Conservation (phyloP, 2,113 vertebrate species). For the Centropristis striata region DNA sequence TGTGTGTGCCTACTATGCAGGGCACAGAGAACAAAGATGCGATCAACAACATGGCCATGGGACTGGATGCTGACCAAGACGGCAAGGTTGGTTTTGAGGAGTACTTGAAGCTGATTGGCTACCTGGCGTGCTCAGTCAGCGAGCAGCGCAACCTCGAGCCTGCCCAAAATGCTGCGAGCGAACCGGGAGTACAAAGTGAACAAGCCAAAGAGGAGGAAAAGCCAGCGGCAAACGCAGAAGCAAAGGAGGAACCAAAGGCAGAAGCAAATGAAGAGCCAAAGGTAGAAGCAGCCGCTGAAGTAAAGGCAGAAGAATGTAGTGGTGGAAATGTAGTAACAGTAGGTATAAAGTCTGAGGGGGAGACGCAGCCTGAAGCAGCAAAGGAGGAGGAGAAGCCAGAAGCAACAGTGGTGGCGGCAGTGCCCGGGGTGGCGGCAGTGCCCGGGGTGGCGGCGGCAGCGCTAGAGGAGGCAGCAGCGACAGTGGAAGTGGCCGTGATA, state of each 20-base stretch:
- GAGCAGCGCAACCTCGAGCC: slow-evolving; percentile 61
- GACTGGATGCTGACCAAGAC: slow-evolving; percentile 80
- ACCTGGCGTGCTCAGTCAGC: slow-evolving; percentile 78
- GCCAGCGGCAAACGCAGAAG: slow-evolving; percentile 22
- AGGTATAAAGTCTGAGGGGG: slow-evolving; percentile 49
- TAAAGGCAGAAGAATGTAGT: slow-evolving; percentile 39
- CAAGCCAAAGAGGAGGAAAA: slow-evolving; percentile 47
- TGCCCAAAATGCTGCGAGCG: slow-evolving; percentile 39
- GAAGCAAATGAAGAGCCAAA: slow-evolving; percentile 38
- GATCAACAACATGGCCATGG: slow-evolving; percentile 78
- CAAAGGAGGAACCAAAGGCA: slow-evolving; percentile 37
- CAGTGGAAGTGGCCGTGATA: slow-evolving; percentile 1
- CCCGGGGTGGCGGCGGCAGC: no score
- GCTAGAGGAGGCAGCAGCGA: neutral
- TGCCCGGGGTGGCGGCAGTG: neutral
- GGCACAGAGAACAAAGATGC: slow-evolving; percentile 81
- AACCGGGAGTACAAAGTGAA: slow-evolving; percentile 34
- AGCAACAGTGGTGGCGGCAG: neutral
- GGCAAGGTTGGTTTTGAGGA: slow-evolving; percentile 85
- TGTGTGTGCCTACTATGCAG: slow-evolving; percentile 61
- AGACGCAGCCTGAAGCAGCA: slow-evolving; percentile 4
- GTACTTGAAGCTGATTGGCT: slow-evolving; percentile 85
- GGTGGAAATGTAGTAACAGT: slow-evolving; percentile 26
- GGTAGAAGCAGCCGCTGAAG: slow-evolving; percentile 18
- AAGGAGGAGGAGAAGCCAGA: slow-evolving; percentile 21